A percentile compares a stretch with the other conserved stretches of the same genome.
Conservation (phyloP, 2,888 invertebrate genomes). For the Suillia variegata region DNA sequence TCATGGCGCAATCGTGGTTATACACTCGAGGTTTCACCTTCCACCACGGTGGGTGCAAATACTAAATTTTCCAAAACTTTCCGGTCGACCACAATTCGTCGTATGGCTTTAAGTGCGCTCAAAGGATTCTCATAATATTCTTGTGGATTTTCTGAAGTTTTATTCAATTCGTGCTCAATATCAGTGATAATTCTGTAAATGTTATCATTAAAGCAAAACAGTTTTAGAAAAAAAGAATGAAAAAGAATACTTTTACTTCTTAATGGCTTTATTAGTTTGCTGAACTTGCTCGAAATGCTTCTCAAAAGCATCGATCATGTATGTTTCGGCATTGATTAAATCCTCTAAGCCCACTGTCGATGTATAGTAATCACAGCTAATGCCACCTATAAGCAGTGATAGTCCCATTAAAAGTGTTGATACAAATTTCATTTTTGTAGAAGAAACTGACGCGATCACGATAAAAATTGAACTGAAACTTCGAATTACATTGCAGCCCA, state of each 20-base stretch:
- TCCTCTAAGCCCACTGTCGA: slow-evolving; percentile 27
- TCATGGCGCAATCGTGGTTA: not conserved
- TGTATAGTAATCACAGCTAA: slow-evolving; percentile 28
- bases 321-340: slow-evolving; percentile 22
- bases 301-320: slow-evolving; percentile 25
- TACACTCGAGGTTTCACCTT: too few relatives aligned
- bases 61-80: slow-evolving; percentile 32
- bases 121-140: slow-evolving; percentile 40
- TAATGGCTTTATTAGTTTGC: slow-evolving; percentile 12
- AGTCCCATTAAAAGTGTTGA: not conserved
- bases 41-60: too few relatives aligned
- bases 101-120: slow-evolving; percentile 36
- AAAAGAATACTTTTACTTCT: too few relatives aligned
- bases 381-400: not conserved
- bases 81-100: slow-evolving; percentile 40
- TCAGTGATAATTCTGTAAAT: too few relatives aligned
- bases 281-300: slow-evolving; percentile 20
- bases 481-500: not conserved
- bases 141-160: not conserved
- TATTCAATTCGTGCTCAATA: slow-evolving; percentile 9
- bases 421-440: not conserved
- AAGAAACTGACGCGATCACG: not conserved
- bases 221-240: too few relatives aligned
- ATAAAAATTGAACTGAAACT: not conserved
- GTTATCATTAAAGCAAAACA: too few relatives aligned